Base-by-base conservation (phyloP, 1,140 invertebrate species). In the Micrasema longulum region DNA sequence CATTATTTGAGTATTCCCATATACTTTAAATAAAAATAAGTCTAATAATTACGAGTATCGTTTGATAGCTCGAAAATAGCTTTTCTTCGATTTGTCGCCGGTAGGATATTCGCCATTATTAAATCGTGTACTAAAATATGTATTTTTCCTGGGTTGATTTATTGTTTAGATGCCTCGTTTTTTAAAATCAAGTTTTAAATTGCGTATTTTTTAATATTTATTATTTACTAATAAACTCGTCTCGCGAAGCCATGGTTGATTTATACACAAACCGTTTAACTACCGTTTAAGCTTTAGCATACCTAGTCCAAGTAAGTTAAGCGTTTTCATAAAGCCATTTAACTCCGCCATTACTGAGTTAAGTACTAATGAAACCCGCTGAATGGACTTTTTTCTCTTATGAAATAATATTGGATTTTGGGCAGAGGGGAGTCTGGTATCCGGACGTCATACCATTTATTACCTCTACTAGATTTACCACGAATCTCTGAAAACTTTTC, bases 291-390 rank as follows among this genome's bases (percentile, higher is more conserved):
- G 38, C 43, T 20, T 53, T 11, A 38, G 22, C 38, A 23, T 62
- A 69, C 38, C 35, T 16, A 31, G 26, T 31, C 36, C 14, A 11
- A 68, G 53, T 60, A 12, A 62, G 43, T 48, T 69, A 31, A 57
- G 67, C 67, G 67, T 62, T 62, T 62, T 62, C 53, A 48, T 69
- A 69, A 60, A 62, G 23, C 67, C 67, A 68, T 55, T 68, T 55
- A 55, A 68, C 65, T 68, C 22, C 35, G 45, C 47, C 55, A 38
- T 60, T 38, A 41, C 35, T 9, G 35, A 60, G 55, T 60, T 60
- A 38, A 53, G 50, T 53, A 53, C 50, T 53, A 53, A 53, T 53
- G 57, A 38, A 52, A 66, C 35, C 47, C 47, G 47, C 64, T 41
- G 64, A 66, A 66, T 60, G 41, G 53, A 43, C 67, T 31, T 31